A percentile compares a stretch with the other conserved stretches of the same genome.
phyloP scores from a whole-genome alignment of 2,113 vertebrate genomes.

The Verasper variegatus region DNA sequence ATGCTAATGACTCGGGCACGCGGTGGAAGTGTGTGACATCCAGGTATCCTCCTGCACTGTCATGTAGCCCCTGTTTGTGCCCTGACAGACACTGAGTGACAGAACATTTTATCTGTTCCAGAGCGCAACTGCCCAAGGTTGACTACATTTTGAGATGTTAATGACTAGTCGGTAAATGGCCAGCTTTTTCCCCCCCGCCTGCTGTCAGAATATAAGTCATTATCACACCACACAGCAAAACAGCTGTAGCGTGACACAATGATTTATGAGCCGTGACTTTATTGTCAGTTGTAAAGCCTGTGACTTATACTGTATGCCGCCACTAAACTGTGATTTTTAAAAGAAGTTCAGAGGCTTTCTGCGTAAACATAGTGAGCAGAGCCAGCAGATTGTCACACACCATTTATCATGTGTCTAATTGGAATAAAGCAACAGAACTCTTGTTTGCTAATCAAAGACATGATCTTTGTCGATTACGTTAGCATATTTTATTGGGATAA shows the following conservation, averaged over 20 bases:
- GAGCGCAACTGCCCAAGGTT: constrained; percentile 17
- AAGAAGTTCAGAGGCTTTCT: constrained; percentile 55
- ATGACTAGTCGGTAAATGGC: constrained; percentile 56
- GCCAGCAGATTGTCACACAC: constrained; percentile 59
- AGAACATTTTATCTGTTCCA: constrained; percentile 46
- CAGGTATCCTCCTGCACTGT: constrained; percentile 41
- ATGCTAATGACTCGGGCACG: constrained; percentile 61
- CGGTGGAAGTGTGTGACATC: constrained; percentile 37
- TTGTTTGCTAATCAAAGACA: constrained; percentile 73
- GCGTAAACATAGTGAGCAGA: constrained; percentile 55
- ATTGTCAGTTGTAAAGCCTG: constrained; percentile 71
- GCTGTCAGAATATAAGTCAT: constrained; percentile 66
- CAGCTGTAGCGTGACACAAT: constrained; percentile 65
- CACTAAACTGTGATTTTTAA: constrained; percentile 54
- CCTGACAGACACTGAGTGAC: constrained; percentile 53
- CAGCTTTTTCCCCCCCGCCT: not conserved
- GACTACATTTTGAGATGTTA: constrained; percentile 56
- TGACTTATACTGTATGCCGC: constrained; percentile 67
- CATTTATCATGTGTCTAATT: constrained; percentile 72
- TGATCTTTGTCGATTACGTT: constrained; percentile 61
- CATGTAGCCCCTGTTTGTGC: constrained; percentile 26
- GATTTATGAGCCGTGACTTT: constrained; percentile 76
- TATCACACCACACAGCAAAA: constrained; percentile 59
- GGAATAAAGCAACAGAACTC: constrained; percentile 61
- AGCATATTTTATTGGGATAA: constrained; percentile 56